These are phyloP conservation scores for Mesoclemmys tuberculata DNA, from an alignment of 2,113 vertebrate genomes.

Conservation along the genomic window DNA sequence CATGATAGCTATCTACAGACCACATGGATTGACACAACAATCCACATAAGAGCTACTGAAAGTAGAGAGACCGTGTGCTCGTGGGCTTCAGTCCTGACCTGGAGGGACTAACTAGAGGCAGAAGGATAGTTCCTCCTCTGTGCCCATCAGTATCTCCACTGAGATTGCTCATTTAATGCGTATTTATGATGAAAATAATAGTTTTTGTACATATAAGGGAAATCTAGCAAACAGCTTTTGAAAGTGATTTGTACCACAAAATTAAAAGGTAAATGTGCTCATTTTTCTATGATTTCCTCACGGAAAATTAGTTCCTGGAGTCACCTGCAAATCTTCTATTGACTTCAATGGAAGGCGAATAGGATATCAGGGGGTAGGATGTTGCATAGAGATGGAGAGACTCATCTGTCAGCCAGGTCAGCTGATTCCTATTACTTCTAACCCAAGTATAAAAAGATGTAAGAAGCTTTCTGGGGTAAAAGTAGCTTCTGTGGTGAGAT, in stretches of 20 bases:
- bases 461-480: not conserved
- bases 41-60: not conserved
- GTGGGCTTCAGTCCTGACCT: not conserved
- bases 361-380: not conserved
- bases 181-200: slow-evolving; percentile 57
- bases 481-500: not conserved
- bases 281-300: slow-evolving; percentile 47
- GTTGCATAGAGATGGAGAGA: rapidly evolving
- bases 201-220: slow-evolving; percentile 37
- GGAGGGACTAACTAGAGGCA: slow-evolving; percentile 23
- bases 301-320: not conserved
- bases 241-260: slow-evolving; percentile 15
- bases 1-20: not conserved
- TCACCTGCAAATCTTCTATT: not conserved
- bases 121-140: slow-evolving; percentile 14
- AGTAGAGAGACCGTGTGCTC: not conserved
- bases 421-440: not conserved
- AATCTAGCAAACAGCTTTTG: slow-evolving; percentile 52
- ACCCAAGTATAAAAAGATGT: not conserved
- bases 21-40: not conserved
- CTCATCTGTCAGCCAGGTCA: not conserved
- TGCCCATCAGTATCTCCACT: slow-evolving; percentile 25
- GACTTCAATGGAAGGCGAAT: slow-evolving; percentile 14
- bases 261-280: slow-evolving; percentile 52
- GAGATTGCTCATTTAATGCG: slow-evolving; percentile 38